phyloP scores from a whole-genome alignment of 2,113 vertebrate species.

The Odontesthes bonariensis region DNA sequence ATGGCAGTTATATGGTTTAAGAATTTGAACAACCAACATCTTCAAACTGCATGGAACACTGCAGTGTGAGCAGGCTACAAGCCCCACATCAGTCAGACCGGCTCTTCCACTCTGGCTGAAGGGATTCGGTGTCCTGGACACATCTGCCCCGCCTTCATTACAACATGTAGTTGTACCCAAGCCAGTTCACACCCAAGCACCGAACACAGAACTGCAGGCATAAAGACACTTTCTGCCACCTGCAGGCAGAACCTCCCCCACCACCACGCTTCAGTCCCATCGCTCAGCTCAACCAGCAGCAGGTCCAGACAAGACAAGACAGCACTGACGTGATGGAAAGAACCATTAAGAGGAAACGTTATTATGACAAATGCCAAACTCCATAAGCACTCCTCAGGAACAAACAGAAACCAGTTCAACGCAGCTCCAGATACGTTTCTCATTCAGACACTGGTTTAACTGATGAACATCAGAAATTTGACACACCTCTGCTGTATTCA shows the following conservation, averaged over 20 bases:
- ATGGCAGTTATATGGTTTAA: too few relatives aligned
- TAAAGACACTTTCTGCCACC: background rate
- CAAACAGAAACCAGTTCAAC: too few relatives aligned
- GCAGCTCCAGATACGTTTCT: too few relatives aligned
- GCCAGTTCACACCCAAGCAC: slow-evolving; percentile 33
- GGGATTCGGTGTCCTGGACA: slow-evolving; percentile 42
- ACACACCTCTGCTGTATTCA: too few relatives aligned
- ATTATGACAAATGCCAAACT: background rate
- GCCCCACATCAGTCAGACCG: background rate
- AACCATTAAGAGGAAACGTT: background rate
- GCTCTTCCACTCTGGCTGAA: background rate
- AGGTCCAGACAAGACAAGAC: slow-evolving; percentile 32
- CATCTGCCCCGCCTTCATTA: slow-evolving; percentile 5
- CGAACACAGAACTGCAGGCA: background rate
- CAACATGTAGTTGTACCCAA: background rate
- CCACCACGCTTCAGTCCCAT: too few relatives aligned
- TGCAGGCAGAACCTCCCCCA: too few relatives aligned
- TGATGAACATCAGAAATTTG: too few relatives aligned
- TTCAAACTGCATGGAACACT: too few relatives aligned
- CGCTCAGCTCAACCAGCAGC: background rate
- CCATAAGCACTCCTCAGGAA: too few relatives aligned
- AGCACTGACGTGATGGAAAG: background rate
- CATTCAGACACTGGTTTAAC: too few relatives aligned
- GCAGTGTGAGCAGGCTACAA: too few relatives aligned
- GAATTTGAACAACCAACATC: too few relatives aligned